phyloP scores from a whole-genome alignment of 2,888 invertebrate genomes.

The Schrankia costaestrigalis region DNA sequence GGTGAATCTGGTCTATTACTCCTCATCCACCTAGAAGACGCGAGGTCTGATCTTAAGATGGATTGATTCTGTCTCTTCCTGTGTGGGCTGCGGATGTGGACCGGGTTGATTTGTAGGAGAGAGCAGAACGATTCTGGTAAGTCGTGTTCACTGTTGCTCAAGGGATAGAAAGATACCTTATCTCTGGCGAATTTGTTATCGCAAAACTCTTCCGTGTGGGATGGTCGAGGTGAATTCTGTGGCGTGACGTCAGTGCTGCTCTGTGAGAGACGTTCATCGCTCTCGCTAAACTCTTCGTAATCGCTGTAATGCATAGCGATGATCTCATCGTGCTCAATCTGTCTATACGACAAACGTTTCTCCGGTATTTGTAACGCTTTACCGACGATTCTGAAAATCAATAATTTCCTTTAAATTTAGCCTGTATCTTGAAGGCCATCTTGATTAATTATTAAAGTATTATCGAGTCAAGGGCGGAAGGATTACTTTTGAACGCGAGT shows the following conservation, averaged over 20 bases:
- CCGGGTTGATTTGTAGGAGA: slow-evolving; percentile 69
- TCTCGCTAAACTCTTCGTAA: slow-evolving; percentile 67
- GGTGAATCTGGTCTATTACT: slow-evolving; percentile 67
- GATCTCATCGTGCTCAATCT: slow-evolving; percentile 69
- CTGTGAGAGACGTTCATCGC: slow-evolving; percentile 67
- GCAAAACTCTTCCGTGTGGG: slow-evolving; percentile 42
- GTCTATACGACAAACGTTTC: slow-evolving; percentile 49
- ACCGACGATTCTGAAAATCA: slow-evolving; percentile 62
- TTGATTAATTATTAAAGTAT: slow-evolving; percentile 8
- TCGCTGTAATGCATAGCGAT: slow-evolving; percentile 72
- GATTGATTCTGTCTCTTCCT: slow-evolving; percentile 61
- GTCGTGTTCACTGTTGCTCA: slow-evolving; percentile 46
- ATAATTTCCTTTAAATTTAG: slow-evolving; percentile 20
- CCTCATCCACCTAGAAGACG: slow-evolving; percentile 74
- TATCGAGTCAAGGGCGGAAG: slow-evolving; percentile 6
- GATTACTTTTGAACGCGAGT: slow-evolving; percentile 9
- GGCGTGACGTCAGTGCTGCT: slow-evolving; percentile 73
- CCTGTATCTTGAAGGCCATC: slow-evolving; percentile 22
- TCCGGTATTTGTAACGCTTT: slow-evolving; percentile 61
- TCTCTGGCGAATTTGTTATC: slow-evolving; percentile 53
- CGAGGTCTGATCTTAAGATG: slow-evolving; percentile 68
- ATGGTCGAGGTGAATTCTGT: slow-evolving; percentile 65
- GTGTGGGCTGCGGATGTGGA: slow-evolving; percentile 63
- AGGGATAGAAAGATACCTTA: slow-evolving; percentile 46
- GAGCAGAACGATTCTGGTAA: slow-evolving; percentile 65